A percentile compares a stretch with the other conserved stretches of the same genome.
Evolutionary conservation across 2,113 vertebrate species (phyloP).

Genomic region (Strigops habroptila): DNA sequence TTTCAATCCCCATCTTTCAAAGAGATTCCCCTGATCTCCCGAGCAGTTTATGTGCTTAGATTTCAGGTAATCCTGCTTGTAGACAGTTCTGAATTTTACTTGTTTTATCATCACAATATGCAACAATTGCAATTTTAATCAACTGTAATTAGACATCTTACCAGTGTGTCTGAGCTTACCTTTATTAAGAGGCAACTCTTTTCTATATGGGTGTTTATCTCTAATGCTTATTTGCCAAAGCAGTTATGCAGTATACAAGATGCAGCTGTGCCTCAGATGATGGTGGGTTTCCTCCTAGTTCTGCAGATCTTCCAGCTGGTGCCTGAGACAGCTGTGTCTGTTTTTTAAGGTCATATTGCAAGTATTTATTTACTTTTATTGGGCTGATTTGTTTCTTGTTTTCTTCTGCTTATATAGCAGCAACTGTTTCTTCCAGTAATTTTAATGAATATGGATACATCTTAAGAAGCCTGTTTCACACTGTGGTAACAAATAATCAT

Average conservation of each 20-base stretch:
- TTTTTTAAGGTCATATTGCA: neutral
- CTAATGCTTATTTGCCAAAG: neutral
- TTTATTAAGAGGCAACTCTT: neutral
- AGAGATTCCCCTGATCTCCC: neutral
- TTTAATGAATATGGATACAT: neutral
- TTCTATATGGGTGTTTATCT: neutral
- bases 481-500: neutral
- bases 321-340: rapidly evolving
- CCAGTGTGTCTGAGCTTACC: neutral
- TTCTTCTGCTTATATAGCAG: neutral
- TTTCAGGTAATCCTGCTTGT: neutral
- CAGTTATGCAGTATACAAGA: neutral
- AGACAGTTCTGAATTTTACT: neutral
- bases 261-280: neutral
- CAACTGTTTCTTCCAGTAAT: neutral
- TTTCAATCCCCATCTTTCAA: neutral
- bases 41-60: neutral
- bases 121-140: neutral
- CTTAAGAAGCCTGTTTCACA: neutral
- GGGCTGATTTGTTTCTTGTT: neutral
- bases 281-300: neutral
- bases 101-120: neutral
- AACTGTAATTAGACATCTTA: too few relatives aligned
- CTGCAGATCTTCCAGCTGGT: neutral
- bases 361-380: neutral